These are phyloP conservation scores for Chelmon rostratus DNA, from an alignment of 2,797 vertebrate genomes.

Conservation along the genomic window DNA sequence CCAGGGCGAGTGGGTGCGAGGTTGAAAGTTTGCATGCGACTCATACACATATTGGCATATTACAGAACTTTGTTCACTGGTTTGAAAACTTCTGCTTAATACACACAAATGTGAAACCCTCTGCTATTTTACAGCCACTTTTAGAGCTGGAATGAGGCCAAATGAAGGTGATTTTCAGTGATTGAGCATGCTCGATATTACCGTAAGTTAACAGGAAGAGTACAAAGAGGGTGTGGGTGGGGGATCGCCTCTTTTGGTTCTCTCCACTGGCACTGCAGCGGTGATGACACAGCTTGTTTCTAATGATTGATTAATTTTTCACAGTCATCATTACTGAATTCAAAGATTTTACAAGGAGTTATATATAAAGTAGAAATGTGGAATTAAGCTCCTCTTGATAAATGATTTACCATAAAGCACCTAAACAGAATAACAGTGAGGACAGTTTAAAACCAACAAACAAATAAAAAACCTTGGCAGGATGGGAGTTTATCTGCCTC, in stretches of 20 bases:
- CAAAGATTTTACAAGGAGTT: neutral
- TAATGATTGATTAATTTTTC: slow-evolving; percentile 7
- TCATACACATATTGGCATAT: neutral
- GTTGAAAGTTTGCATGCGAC: slow-evolving; percentile 45
- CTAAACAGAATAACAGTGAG: neutral
- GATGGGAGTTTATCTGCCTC: slow-evolving; percentile 2
- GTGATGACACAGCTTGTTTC: slow-evolving; percentile 66
- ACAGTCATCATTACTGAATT: neutral
- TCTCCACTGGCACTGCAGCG: slow-evolving; percentile 60
- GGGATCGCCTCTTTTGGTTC: slow-evolving; percentile 79
- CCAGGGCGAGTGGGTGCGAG: slow-evolving; percentile 44
- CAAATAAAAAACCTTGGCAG: neutral
- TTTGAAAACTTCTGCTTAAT: neutral
- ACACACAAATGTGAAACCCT: neutral
- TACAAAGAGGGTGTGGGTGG: slow-evolving; percentile 79
- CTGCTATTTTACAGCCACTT: neutral
- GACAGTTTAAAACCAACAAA: too few species aligned
- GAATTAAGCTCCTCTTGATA: neutral
- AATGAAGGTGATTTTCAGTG: slow-evolving; percentile 40
- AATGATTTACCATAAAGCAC: neutral
- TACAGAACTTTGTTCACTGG: neutral
- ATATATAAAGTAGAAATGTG: neutral
- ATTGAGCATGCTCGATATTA: slow-evolving; percentile 73
- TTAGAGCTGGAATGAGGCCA: slow-evolving; percentile 5
- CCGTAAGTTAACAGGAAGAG: slow-evolving; percentile 85